Percentiles rank a stretch among this genome's conserved stretches.
Conservation (phyloP, 1,140 invertebrate genomes). For the Temnothorax nylanderi region DNA sequence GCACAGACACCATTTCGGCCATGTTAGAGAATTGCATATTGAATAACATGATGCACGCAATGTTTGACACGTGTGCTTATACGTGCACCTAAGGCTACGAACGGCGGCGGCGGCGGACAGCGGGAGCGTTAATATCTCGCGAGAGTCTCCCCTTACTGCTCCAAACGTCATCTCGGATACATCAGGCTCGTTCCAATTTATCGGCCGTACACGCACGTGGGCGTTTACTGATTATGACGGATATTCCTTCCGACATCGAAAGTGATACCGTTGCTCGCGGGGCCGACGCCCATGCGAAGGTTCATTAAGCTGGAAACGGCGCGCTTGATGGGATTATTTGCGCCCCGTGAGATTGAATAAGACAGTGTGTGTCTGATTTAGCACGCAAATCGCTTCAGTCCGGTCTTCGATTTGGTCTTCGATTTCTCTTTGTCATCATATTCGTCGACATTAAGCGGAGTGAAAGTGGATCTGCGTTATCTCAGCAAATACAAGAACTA, state of each 20-base stretch:
- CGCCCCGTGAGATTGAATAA: conserved; percentile 61
- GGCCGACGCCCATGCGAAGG: conserved; percentile 24
- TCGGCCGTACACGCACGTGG: conserved; percentile 52
- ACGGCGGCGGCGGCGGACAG: not conserved
- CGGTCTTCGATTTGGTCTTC: not conserved
- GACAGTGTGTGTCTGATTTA: conserved; percentile 43
- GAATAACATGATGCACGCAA: not conserved
- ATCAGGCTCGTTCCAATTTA: conserved; percentile 67
- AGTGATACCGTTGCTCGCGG: conserved; percentile 49
- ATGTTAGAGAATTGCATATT: conserved; percentile 15
- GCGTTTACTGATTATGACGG: conserved; percentile 71
- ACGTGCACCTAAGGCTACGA: not conserved
- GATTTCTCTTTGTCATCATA: not conserved
- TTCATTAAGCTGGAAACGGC: conserved; percentile 62
- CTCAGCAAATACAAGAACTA: not conserved
- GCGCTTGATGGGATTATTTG: conserved; percentile 59
- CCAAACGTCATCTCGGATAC: conserved; percentile 65
- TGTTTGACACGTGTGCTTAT: conserved; percentile 19
- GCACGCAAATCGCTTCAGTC: conserved; percentile 5
- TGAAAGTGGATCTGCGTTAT: not conserved
- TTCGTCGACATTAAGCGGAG: not conserved
- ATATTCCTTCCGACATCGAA: conserved; percentile 64
- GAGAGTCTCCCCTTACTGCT: conserved; percentile 52
- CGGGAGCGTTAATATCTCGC: conserved; percentile 20
- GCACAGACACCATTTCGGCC: not conserved